phyloP scores from a whole-genome alignment of 2,888 invertebrate species.

The Marasmarcha lunaedactyla region DNA sequence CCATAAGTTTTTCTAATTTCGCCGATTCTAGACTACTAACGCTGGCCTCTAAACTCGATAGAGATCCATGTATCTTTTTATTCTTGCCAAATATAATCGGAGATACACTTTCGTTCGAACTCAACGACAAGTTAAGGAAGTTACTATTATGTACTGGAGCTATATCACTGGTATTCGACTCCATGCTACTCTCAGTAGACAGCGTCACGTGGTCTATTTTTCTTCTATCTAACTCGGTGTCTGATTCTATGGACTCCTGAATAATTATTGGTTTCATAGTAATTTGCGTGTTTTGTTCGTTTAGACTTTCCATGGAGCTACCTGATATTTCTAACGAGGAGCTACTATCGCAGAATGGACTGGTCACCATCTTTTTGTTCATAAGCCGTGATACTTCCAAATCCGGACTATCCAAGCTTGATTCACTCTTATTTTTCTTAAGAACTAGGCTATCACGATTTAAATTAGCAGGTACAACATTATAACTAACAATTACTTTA shows the following conservation, averaged over 20 bases:
- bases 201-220: slow-evolving; percentile 31
- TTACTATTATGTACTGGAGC: slow-evolving; percentile 44
- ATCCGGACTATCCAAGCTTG: slow-evolving; percentile 64
- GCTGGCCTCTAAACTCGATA: slow-evolving; percentile 62
- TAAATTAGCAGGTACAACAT: slow-evolving; percentile 41
- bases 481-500: slow-evolving; percentile 24
- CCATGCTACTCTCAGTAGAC: slow-evolving; percentile 52
- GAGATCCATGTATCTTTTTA: slow-evolving; percentile 52
- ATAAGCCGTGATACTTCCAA: slow-evolving; percentile 61
- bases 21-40: slow-evolving; percentile 60
- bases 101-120: slow-evolving; percentile 61
- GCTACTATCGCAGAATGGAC: slow-evolving; percentile 55
- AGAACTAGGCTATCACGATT: slow-evolving; percentile 46
- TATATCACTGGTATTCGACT: slow-evolving; percentile 47
- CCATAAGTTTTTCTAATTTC: slow-evolving; percentile 47
- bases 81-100: slow-evolving; percentile 52
- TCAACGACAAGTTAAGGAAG: slow-evolving; percentile 49
- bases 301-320: slow-evolving; percentile 61
- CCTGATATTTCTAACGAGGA: slow-evolving; percentile 61
- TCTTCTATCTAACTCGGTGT: slow-evolving; percentile 40
- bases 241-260: slow-evolving; percentile 25
- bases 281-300: slow-evolving; percentile 22
- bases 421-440: slow-evolving; percentile 65
- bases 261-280: slow-evolving; percentile 27
- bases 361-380: slow-evolving; percentile 41